Conservation (phyloP, 2,113 vertebrate species). For the Cariama cristata region DNA sequence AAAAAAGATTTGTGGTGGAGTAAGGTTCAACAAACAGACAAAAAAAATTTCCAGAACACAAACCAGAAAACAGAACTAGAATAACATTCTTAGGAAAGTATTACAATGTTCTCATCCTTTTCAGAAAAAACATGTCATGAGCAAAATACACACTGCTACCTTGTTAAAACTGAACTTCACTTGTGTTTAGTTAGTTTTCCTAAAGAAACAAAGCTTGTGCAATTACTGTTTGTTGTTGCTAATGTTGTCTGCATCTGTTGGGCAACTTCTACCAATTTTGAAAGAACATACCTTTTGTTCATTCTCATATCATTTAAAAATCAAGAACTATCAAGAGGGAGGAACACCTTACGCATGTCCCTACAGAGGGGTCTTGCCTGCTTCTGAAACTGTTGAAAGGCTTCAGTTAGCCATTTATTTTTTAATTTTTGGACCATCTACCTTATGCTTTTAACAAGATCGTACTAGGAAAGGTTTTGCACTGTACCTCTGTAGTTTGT, state of each 20-base stretch:
- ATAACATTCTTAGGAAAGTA: neutral
- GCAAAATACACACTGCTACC: neutral
- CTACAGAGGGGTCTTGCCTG: neutral
- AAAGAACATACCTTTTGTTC: neutral
- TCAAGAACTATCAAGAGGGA: neutral
- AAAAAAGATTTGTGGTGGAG: neutral
- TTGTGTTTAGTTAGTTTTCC: neutral
- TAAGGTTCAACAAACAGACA: neutral
- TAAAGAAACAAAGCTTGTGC: neutral
- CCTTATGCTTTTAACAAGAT: neutral
- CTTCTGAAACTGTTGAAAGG: neutral
- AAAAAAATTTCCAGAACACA: neutral
- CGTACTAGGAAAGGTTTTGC: neutral
- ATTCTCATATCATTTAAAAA: neutral
- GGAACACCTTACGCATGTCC: neutral
- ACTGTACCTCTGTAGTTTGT: neutral
- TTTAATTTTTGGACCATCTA: neutral
- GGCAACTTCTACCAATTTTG: neutral
- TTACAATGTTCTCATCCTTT: neutral
- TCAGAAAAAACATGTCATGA: neutral
- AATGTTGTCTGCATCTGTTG: neutral
- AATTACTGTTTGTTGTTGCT: neutral
- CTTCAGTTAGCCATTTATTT: neutral
- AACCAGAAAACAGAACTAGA: neutral
- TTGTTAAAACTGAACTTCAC: neutral